A percentile compares a stretch with the other conserved stretches of the same genome.
phyloP scores from a whole-genome alignment of 2,797 vertebrate genomes.

The Eulemur rubriventer region DNA sequence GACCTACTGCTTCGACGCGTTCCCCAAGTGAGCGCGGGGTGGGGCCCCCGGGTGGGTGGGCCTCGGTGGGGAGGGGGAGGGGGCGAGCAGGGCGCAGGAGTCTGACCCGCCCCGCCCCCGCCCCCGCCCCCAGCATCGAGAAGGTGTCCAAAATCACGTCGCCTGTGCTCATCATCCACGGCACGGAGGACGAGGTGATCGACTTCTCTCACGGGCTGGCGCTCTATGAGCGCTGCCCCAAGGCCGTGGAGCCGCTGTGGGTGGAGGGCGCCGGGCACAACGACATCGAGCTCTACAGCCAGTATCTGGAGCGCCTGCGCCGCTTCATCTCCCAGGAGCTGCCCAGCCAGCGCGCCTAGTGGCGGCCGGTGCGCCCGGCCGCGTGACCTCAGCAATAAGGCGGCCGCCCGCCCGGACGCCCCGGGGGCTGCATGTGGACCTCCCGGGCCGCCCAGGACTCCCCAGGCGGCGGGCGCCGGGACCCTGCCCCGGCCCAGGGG shows the following conservation, averaged over 20 bases:
- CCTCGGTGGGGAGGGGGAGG: rapidly evolving
- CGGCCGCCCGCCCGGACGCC: neutral
- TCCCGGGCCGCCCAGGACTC: neutral
- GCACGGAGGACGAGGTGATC: conserved; percentile 98
- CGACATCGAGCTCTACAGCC: conserved; percentile 99
- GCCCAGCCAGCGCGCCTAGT: conserved; percentile 89
- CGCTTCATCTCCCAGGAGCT: conserved; percentile 98
- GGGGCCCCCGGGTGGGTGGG: neutral
- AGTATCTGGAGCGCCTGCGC: conserved; percentile 98
- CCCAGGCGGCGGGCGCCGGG: neutral
- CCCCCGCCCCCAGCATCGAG: conserved; percentile 90
- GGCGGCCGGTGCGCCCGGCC: neutral
- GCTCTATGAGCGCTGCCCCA: conserved; percentile 97
- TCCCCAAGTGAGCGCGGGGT: conserved; percentile 92
- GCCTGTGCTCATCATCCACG: conserved; percentile 98
- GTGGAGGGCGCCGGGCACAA: conserved; percentile 98
- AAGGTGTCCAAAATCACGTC: conserved; percentile 99
- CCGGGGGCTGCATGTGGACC: conserved; percentile 45
- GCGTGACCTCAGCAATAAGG: conserved; percentile 83
- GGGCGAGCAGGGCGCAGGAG: too few species aligned
- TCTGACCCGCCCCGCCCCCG: neutral
- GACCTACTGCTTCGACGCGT: conserved; percentile 97
- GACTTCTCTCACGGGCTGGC: conserved; percentile 99
- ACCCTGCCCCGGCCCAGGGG: neutral
- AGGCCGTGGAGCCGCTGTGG: conserved; percentile 98